Evolutionary conservation across 2,888 invertebrate species (phyloP).

Genomic region (Diaperis boleti): DNA sequence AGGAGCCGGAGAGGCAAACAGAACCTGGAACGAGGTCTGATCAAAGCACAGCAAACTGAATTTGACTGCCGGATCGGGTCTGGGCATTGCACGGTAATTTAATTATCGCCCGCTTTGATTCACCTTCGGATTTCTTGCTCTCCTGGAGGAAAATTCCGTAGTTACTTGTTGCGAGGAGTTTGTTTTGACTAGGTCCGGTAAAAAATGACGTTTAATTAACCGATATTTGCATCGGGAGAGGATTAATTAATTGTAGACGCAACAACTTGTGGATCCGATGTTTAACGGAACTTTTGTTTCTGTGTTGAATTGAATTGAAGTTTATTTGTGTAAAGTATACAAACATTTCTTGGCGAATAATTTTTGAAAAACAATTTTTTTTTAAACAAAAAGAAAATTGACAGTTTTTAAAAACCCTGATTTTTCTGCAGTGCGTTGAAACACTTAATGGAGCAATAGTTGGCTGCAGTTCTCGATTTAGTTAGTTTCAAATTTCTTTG

Average conservation of each 20-base stretch:
- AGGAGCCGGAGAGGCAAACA: conserved; percentile 49
- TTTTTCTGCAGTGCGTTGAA: too few species aligned
- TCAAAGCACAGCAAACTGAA: conserved; percentile 60
- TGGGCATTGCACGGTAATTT: conserved; percentile 58
- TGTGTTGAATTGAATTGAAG: too few species aligned
- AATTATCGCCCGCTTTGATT: conserved; percentile 57
- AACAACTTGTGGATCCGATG: too few species aligned
- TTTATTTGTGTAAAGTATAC: too few species aligned
- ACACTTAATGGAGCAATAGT: too few species aligned
- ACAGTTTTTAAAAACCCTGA: too few species aligned
- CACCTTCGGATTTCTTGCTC: conserved; percentile 49
- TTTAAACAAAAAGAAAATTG: too few species aligned
- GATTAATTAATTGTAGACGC: neutral
- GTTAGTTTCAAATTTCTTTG: too few species aligned
- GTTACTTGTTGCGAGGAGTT: conserved; percentile 8
- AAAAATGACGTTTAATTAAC: neutral
- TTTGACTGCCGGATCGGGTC: conserved; percentile 58
- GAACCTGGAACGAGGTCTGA: conserved; percentile 56
- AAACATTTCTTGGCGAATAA: too few species aligned
- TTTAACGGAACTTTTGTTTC: too few species aligned
- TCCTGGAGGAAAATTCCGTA: conserved; percentile 37
- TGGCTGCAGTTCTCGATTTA: too few species aligned
- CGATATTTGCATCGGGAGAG: neutral
- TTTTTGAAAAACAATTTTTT: too few species aligned
- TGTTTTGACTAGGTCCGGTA: neutral